A percentile compares a stretch with the other conserved stretches of the same genome.
phyloP scores from a whole-genome alignment of 2,113 vertebrate genomes.

The Poecilia latipinna region DNA sequence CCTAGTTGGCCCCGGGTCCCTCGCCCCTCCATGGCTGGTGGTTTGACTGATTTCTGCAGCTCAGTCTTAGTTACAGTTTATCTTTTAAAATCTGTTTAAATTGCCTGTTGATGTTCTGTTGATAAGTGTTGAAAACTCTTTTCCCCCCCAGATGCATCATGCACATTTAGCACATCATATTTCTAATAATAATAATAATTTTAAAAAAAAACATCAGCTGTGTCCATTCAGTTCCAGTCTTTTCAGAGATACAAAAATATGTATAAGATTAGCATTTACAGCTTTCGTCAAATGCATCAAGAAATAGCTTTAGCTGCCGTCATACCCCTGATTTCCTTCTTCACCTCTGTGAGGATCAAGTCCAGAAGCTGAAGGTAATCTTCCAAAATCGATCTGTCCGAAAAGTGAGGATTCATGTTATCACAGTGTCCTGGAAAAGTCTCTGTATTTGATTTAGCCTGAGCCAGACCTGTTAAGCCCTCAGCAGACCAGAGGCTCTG shows the following conservation, averaged over 20 bases:
- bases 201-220: not conserved
- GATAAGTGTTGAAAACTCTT: not conserved
- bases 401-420: slow-evolving; percentile 14
- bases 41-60: too few species aligned
- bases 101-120: slow-evolving; percentile 8
- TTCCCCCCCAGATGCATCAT: not conserved
- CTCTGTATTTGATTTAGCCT: not conserved
- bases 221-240: slow-evolving; percentile 9
- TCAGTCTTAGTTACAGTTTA: not conserved
- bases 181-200: not conserved
- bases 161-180: not conserved
- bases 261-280: not conserved
- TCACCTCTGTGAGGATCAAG: slow-evolving; percentile 30
- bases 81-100: not conserved
- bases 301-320: not conserved
- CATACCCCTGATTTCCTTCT: slow-evolving; percentile 22
- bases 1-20: slow-evolving; percentile 72
- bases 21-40: slow-evolving; percentile 84
- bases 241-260: not conserved
- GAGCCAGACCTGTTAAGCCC: slow-evolving; percentile 55
- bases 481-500: slow-evolving; percentile 27
- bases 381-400: slow-evolving; percentile 14
- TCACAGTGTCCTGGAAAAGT: slow-evolving; percentile 4
- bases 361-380: slow-evolving; percentile 42
- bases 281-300: not conserved